Base-by-base conservation (phyloP, 1,140 invertebrate genomes). In the Pomacea maculata region DNA sequence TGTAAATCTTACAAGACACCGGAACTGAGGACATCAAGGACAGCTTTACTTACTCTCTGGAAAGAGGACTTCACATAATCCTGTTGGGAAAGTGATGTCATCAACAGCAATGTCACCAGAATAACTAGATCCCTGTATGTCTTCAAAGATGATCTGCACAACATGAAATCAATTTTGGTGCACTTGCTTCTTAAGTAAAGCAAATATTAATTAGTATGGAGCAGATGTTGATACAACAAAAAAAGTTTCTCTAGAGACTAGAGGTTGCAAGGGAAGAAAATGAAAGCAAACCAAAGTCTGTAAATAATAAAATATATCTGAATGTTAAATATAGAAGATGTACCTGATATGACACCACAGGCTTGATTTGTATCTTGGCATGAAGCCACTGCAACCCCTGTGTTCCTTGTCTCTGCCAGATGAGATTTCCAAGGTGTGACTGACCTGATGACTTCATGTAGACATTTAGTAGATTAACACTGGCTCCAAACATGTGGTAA, bases 91-190 rank as follows among this genome's bases (percentile, higher is more conserved):
- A 15, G 88, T 88, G 55, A 95, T 92, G 81, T 95, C 95, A 88
- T 95, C 95, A 25, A 95, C 93, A 9, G 94, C 95, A 86, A 95
- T 95, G 83, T 95, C 94, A 25, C 95, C 95, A 84, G 94, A 89
- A 67, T 93, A 94, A 77, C 94, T 95, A 71, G 92, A 91, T 11
- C 95, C 95, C 14, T 95, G 92, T 65, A 93, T 92, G 1, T 93
- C 95, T 86, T 94, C 93, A 74, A 81, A 82, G 14, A 84, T 68
- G 34, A 84, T 45, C 83, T 82, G 78, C 70, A 19, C 82, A 34
- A n/a, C 1, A 64, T 15, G 63, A n/a, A 67, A 64, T 75, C 54
- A 25, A n/a, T 45, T 45, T 45, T 45, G 34, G 34, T 45, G 34
- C 34, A 45, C 34, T 45, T 45, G 34, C 34, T 72, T 45, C 34